Evolutionary conservation across 2,888 invertebrate genomes (phyloP), one percentile per base, ranked within the genome.

Genomic region (Rotaria sp.): DNA sequence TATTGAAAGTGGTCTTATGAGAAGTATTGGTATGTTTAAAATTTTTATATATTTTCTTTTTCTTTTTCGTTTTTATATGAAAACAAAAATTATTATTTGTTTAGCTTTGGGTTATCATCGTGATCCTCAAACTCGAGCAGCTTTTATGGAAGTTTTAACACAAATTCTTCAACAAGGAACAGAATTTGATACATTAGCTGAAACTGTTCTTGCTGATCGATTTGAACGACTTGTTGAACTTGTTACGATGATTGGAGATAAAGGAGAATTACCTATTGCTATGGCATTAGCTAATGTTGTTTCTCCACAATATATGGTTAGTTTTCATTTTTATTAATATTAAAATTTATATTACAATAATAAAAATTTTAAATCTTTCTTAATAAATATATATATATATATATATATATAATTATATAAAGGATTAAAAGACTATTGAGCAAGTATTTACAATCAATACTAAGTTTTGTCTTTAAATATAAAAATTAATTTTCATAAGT

Each of bases 221-320:
- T 97, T 96, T 91, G 97, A 97, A 90, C 96, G 98, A 89, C 93
- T 98, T 13, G 97, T 98, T 0, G 97, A 97, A 89, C 92, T 98
- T 11, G 96, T 98, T 35, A 98, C 98, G 0, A 97, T 97, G 96
- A 97, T 97, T 86, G 97, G 97, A 86, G 98, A 98, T 90, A 97
- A 97, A 93, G 93, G 92, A 87, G 97, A 98, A 91, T 91, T 98
- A 41, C 97, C 97, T 0, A 97, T 98, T 88, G 97, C 97, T 2
- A 97, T 97, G 95, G 97, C 97, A 0, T 92, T 98, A 84, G 96
- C 97, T 0, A 96, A 95, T 91, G 97, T 98, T 10, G 96, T 98
- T 0, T 95, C 96, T 85, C 95, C 96, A 0, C 95, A 95, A 18
- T 97, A 97, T 91, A 97, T 98, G 97, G 75, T 75, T 21, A 38